Evolutionary conservation across 2,113 vertebrate species (phyloP).

Genomic region (Macaca mulatta): DNA sequence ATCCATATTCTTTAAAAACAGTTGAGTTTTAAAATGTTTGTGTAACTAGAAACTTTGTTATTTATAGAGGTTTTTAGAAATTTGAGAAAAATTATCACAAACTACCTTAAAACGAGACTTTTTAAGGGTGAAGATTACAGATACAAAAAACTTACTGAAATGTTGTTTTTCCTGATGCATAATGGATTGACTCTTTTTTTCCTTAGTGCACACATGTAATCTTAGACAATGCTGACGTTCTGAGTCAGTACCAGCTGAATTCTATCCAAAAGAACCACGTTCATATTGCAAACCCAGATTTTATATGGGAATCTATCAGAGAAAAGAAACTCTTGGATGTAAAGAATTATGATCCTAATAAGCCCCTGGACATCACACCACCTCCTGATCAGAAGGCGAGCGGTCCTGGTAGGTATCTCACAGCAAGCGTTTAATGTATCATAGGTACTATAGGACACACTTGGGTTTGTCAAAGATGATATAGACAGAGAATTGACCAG

Average conservation of each 20-base stretch:
- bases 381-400: background rate
- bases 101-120: background rate
- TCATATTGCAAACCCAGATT: constrained; percentile 84
- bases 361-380: background rate
- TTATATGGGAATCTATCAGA: constrained; percentile 86
- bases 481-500: background rate
- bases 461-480: background rate
- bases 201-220: constrained; percentile 89
- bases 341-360: constrained; percentile 6
- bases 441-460: background rate
- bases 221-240: constrained; percentile 75
- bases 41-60: constrained; percentile 13
- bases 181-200: constrained; percentile 18
- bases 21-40: background rate
- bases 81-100: background rate
- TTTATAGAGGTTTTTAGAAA: constrained; percentile 19
- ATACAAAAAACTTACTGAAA: background rate
- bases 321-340: constrained; percentile 80
- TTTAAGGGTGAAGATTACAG: background rate
- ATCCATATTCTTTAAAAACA: background rate
- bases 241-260: constrained; percentile 84
- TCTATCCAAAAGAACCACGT: constrained; percentile 82
- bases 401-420: constrained; percentile 56
- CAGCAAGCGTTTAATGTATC: background rate
- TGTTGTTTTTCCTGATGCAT: background rate